phyloP scores from a whole-genome alignment of 2,888 invertebrate species.

The Caenorhabditis sinica region DNA sequence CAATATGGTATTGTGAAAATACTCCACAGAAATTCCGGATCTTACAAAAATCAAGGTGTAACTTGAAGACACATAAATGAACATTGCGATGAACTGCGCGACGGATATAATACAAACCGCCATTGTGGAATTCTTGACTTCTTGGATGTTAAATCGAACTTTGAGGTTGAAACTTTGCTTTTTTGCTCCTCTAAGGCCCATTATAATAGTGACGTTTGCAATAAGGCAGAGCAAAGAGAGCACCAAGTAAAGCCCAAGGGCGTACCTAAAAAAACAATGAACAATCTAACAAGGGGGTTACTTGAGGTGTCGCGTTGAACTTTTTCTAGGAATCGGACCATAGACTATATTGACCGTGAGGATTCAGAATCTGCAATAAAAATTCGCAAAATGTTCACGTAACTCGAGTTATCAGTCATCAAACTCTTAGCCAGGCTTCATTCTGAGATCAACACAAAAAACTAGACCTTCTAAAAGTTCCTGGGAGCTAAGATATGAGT shows the following conservation, averaged over 20 bases:
- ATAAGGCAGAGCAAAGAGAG: conserved; percentile 19
- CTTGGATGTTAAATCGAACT: conserved; percentile 34
- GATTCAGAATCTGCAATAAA: too few species aligned
- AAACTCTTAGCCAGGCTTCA: too few species aligned
- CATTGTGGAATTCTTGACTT: conserved; percentile 45
- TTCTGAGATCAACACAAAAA: too few species aligned
- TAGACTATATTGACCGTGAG: too few species aligned
- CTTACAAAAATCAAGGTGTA: conserved; percentile 6
- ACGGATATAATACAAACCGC: conserved; percentile 47
- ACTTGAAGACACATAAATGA: conserved; percentile 30
- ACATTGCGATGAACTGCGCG: conserved; percentile 40
- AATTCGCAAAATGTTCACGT: too few species aligned
- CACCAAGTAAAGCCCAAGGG: conserved; percentile 30
- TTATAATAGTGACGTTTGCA: conserved; percentile 18
- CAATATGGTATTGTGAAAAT: conserved; percentile 43
- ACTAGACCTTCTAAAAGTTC: too few species aligned
- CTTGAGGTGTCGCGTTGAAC: too few species aligned
- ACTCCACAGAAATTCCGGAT: conserved; percentile 6
- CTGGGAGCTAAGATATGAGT: too few species aligned
- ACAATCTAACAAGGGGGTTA: background rate
- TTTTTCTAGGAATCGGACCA: too few species aligned
- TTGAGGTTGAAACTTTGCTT: conserved; percentile 31
- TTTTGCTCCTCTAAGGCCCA: background rate
- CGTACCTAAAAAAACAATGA: conserved; percentile 43
- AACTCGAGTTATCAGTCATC: too few species aligned